Evolutionary conservation across 2,888 invertebrate species (phyloP), one percentile per base, ranked within the genome.

Genomic region (Parnassius glacialis): DNA sequence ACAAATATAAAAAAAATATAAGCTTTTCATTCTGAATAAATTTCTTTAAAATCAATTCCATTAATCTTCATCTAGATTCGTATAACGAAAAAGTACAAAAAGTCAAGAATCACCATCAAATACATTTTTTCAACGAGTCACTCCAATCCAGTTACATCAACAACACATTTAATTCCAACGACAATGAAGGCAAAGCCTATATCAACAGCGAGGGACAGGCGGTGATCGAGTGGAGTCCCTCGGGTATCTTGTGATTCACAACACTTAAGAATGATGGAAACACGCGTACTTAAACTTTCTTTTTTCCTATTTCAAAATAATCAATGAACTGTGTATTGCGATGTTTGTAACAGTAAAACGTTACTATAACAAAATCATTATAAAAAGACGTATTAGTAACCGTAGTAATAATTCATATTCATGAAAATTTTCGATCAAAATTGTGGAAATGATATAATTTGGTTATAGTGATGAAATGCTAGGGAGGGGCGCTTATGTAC

Each of bases 201-300:
- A 53, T 47, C 54, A 12, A 54, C 57, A 52, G 42, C 62, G 16
- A 66, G 66, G 62, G 61, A 59, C 64, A 69, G 76, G 79, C 80
- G 71, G 79, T 84, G 87, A 87, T 89, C 76, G 88, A 87, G 68
- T 73, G 67, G 64, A 70, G 80, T 82, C 85, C 75, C 74, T 63
- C 61, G 83, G 78, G 79, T 70, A 65, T 68, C 61, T 42, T 66
- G 65, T 67, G 69, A 68, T 61, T 70, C 61, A 48, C 64, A 56
- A 58, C 64, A 64, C 52, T 62, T 59, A 53, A 62, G 62, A 62
- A 65, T 57, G 59, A 66, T 52, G 60, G 58, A 67, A 69, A 73
- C 70, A 67, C 59, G 68, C 45, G 51, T 51, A 50, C 34, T 13
- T 34, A 59, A 53, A 43, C 5, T 34, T 34, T 34, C 34, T 34